Base-by-base conservation (phyloP, 2,888 invertebrate genomes). In the Idaea straminata region DNA sequence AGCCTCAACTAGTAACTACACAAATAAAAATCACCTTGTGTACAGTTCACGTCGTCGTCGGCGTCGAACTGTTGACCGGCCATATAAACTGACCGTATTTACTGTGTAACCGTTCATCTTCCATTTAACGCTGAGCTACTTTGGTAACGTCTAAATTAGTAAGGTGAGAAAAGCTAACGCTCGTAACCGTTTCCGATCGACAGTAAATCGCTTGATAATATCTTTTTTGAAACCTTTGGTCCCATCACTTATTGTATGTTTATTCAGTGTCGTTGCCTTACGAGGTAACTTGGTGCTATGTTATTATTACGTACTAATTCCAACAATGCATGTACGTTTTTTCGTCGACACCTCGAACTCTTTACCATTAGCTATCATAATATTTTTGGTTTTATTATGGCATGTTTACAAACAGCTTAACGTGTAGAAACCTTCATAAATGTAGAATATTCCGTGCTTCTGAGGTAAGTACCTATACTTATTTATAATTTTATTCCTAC, bases 91-190 rank as follows among this genome's bases (percentile, higher is more conserved):
- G 86, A 78, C 83, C 86, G 85, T 91, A 85, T 91, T 92, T 89
- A 89, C 91, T 79, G 83, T 85, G 85, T 82, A 83, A 82, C 86
- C 88, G 86, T 85, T 91, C 88, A 91, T 89, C 85, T 84, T 83
- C 88, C 86, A 86, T 87, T 91, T 89, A 91, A 89, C 89, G 82
- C 79, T 77, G 85, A 80, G 89, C 92, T 91, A 91, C 90, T 91
- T 91, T 89, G 85, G 88, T 85, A 88, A 91, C 88, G 85, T 89
- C 90, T 90, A 91, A 91, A 92, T 92, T 92, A 91, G 91, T 89
- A 75, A 87, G 88, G 91, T 91, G 91, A 91, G 91, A 91, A 91
- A 91, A 89, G 89, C 87, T 89, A 86, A 88, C 87, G 88, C 86
- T 86, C 85, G 86, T 89, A 87, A 88, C 86, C 85, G 79, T 84